Conservation (phyloP, 2,888 invertebrate genomes). For the Drosophila anomalata region DNA sequence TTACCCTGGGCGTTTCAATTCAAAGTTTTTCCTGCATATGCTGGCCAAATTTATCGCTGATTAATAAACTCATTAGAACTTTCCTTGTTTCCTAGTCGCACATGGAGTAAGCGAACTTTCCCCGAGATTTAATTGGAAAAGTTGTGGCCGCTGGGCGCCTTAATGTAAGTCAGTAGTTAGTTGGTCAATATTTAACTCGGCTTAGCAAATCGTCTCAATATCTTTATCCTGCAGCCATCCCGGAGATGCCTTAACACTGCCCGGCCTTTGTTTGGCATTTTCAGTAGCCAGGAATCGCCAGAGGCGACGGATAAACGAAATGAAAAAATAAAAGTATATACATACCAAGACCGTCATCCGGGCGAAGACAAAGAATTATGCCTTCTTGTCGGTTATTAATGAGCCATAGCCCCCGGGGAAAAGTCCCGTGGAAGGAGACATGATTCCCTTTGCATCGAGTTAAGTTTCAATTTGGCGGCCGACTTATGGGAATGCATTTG, state of each 20-base stretch:
- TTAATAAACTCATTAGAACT: constrained; percentile 79
- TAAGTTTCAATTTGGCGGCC: constrained; percentile 43
- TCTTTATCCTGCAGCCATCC: background rate
- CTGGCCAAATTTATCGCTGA: constrained; percentile 58
- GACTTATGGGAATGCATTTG: constrained; percentile 42
- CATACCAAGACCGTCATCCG: constrained; percentile 4
- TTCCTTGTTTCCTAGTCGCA: constrained; percentile 49
- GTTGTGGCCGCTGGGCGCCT: constrained; percentile 16
- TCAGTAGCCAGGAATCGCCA: constrained; percentile 24
- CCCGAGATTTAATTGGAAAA: constrained; percentile 52
- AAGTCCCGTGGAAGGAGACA: constrained; percentile 2
- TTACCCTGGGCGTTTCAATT: constrained; percentile 19
- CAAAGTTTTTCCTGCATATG: constrained; percentile 32
- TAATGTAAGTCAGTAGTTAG: constrained; percentile 32
- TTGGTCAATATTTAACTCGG: constrained; percentile 33
- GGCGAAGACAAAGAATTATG: constrained; percentile 52
- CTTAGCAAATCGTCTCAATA: constrained; percentile 17
- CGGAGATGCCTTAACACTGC: background rate
- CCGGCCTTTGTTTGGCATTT: constrained; percentile 24
- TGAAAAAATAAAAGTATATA: constrained; percentile 19
- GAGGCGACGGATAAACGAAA: constrained; percentile 15
- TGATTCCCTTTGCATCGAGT: constrained; percentile 22
- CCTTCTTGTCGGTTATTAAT: constrained; percentile 50
- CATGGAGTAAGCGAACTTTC: constrained; percentile 21
- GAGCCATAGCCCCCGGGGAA: constrained; percentile 27